Evolutionary conservation across 2,113 vertebrate genomes (phyloP), one percentile per base, ranked within the genome.

Genomic region (Actenoides hombroni): DNA sequence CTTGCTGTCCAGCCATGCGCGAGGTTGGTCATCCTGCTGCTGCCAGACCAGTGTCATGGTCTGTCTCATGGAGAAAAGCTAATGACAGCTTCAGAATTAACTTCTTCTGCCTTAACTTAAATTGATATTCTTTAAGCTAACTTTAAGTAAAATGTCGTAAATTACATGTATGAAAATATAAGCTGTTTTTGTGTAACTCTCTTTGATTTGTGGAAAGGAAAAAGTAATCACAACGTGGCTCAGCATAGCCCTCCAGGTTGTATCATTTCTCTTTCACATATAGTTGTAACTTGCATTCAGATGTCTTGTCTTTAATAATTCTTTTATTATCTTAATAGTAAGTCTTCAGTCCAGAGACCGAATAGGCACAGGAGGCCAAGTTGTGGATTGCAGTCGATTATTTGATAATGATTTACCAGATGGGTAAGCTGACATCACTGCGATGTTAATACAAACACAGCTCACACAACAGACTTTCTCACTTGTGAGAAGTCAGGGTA

Each of bases 341-440:
- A 99, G 99, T 97, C 99, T 99, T 83, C 99, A 99, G 96, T 99
- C 99, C 93, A 98, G 99, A 97, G 99, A 99, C 97, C 98, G 99
- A 56, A 99, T 99, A 90, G 99, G 99, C 90, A 98, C 98, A 44
- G 99, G 99, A 96, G 99, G 99, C 65, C 99, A 99, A 70, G 99
- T 99, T 83, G 99, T 99, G 87, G 99, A 99, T 87, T 99, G 99
- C 98, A 99, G 99, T 96, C 99, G 99, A 39, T 97, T 99, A 59
- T 99, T 99, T 83, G 99, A 99, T 95, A 99, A 99, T 69, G 99
- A 99, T 94, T 98, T 99, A 83, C 99, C 99, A 19, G 99, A 99
- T 42, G 99, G 99, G 99, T 99, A 96, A 99, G 99, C 53, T 63
- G 48, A 53, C 26, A 48, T 86, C 67, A 6, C n/a, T 76, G 44